These are phyloP conservation scores for Nemopilema nomurai DNA, from an alignment of 30 jellyfish, hydroid and myxozoan genomes.

Conservation along the genomic window DNA sequence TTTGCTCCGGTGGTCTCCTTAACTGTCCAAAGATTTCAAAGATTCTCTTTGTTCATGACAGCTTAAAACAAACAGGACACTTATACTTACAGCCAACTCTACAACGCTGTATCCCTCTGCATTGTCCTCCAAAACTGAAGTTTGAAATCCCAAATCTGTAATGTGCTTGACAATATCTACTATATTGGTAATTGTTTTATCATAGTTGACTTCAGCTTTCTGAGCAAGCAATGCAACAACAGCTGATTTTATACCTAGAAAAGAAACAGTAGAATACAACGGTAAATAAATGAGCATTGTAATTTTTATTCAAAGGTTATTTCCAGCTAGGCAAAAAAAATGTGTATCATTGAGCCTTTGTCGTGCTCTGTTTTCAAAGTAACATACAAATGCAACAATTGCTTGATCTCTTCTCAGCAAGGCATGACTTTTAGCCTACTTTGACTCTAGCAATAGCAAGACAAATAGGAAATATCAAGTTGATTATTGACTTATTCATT, in stretches of 20 bases:
- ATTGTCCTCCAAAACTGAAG: conserved; percentile 80
- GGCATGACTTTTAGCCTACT: too few species aligned
- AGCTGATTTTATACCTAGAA: conserved; percentile 84
- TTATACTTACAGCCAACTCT: conserved; percentile 75
- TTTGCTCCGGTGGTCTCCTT: too few species aligned
- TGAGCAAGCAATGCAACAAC: conserved; percentile 98
- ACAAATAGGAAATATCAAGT: too few species aligned
- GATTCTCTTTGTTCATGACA: background rate
- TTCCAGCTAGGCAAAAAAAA: too few species aligned
- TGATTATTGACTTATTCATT: too few species aligned
- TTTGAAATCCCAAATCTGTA: conserved; percentile 77
- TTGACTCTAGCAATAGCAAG: too few species aligned
- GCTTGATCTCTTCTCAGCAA: too few species aligned
- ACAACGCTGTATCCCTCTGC: conserved; percentile 72
- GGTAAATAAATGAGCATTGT: background rate
- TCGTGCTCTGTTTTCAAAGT: too few species aligned
- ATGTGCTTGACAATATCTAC: conserved; percentile 63
- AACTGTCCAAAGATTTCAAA: background rate
- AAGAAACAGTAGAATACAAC: background rate
- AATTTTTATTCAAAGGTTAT: too few species aligned
- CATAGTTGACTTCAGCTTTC: conserved; percentile 93
- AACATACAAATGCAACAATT: too few species aligned
- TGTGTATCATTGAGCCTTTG: too few species aligned
- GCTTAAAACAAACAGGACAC: background rate
- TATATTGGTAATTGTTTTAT: conserved; percentile 53